Evolutionary conservation across 2,113 vertebrate genomes (phyloP), one percentile per base, ranked within the genome.

Genomic region (Pollimyrus isidori): DNA sequence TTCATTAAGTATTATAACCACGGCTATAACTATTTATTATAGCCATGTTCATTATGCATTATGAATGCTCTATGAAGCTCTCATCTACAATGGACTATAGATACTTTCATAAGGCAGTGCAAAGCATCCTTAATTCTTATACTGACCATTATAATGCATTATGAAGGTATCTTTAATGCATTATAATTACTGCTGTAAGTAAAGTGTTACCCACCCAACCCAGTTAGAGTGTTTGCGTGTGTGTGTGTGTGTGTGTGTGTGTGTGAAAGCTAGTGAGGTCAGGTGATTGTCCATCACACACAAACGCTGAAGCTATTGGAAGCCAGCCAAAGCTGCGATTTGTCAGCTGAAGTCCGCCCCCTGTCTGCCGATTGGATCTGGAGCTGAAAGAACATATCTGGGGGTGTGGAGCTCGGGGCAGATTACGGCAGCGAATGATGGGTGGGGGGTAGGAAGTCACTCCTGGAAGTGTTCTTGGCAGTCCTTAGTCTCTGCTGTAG

Each of bases 321-420:
- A 53, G 13, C 35, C 83, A 86, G 87, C 49, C 69, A 90, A 91
- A 84, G 69, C 85, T 87, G 84, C 90, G 91, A 91, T 91, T 89
- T 76, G 69, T 89, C 83, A 91, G 19, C 83, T 84, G 26, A 50
- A 91, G 89, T 90, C 88, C 84, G 87, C 91, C 88, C 88, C 82
- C 35, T 35, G 82, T 90, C 88, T 56, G 82, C 89, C 90, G 90
- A 90, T 91, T 92, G 91, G 88, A 91, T 89, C 88, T 89, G 10
- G 35, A 87, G 84, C 39, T 84, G 89, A 56, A 90, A 76, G 91
- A 91, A 92, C 90, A 88, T 91, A 56, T 89, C 89, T 73, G 17
- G 69, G 69, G 35, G 3, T 76, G 73, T 80, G 15, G 26, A 80
- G 4, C 15, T 80, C 13, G 5, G 30, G 15, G 73, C 73, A 7